Conservation (phyloP, 2,888 invertebrate species). For the Helobdella robusta region DNA sequence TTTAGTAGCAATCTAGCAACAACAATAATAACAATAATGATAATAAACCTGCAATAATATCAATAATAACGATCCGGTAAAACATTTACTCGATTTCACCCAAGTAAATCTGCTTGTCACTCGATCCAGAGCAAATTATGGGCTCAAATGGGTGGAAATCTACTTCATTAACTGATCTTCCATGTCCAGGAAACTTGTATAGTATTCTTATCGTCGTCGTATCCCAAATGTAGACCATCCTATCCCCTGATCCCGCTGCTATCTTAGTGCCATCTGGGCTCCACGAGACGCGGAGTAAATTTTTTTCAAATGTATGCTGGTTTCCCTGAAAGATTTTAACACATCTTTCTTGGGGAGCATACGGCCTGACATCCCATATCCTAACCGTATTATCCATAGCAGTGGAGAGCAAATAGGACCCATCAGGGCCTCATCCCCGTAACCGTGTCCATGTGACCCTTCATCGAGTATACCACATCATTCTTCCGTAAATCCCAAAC, state of each 20-base stretch:
- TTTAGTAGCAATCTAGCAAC: too few relatives aligned
- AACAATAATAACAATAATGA: too few relatives aligned
- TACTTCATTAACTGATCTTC: conserved; percentile 90
- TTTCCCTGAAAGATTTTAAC: conserved; percentile 38
- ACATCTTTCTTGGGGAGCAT: conserved; percentile 37
- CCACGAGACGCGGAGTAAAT: conserved; percentile 85
- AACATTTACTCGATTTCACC: conserved; percentile 84
- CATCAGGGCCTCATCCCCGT: conserved; percentile 69
- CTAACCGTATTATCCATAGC: conserved; percentile 81
- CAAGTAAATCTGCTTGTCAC: conserved; percentile 87
- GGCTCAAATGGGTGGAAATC: conserved; percentile 90
- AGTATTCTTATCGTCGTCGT: conserved; percentile 78
- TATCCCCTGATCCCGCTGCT: conserved; percentile 83
- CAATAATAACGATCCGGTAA: too few relatives aligned
- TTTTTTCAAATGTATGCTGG: conserved; percentile 52
- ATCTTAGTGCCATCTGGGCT: conserved; percentile 83
- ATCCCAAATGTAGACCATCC: conserved; percentile 94
- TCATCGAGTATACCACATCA: conserved; percentile 66
- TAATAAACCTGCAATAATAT: too few relatives aligned
- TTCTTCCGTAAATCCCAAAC: conserved; percentile 92
- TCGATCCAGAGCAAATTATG: conserved; percentile 83
- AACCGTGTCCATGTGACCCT: conserved; percentile 89
- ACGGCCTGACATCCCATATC: conserved; percentile 38
- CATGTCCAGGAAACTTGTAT: conserved; percentile 94
- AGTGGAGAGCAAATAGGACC: conserved; percentile 76